Conservation (phyloP, 2,888 invertebrate genomes). For the Tenthredo notha region DNA sequence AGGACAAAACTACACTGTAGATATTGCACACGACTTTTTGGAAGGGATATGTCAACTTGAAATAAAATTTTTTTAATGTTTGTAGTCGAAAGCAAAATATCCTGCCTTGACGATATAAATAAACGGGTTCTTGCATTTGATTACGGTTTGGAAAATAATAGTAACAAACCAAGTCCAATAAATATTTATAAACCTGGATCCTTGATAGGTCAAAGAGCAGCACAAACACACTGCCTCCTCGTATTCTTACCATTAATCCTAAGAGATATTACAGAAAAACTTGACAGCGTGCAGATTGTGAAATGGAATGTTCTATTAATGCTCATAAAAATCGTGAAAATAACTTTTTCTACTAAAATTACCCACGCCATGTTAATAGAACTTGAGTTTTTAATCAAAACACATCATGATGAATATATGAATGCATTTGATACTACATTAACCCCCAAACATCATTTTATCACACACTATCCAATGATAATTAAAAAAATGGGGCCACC, state of each 20-base stretch:
- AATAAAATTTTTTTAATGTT: conserved; percentile 56
- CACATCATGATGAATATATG: conserved; percentile 17
- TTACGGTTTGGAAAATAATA: conserved; percentile 50
- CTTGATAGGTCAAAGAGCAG: conserved; percentile 55
- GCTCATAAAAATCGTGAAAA: conserved; percentile 56
- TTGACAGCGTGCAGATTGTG: conserved; percentile 2
- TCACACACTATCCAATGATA: conserved; percentile 55
- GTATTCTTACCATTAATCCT: conserved; percentile 55
- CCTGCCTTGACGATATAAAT: conserved; percentile 50
- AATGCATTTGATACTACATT: conserved; percentile 25
- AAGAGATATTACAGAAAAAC: conserved; percentile 47
- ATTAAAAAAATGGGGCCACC: conserved; percentile 56
- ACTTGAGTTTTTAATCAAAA: conserved; percentile 33
- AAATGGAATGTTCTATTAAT: conserved; percentile 55
- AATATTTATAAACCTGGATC: conserved; percentile 49
- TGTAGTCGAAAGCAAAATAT: conserved; percentile 42
- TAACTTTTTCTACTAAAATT: conserved; percentile 55
- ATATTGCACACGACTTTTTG: conserved; percentile 59
- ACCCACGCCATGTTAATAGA: conserved; percentile 50
- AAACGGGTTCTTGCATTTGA: conserved; percentile 54
- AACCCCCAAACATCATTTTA: conserved; percentile 58
- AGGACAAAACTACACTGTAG: conserved; percentile 55
- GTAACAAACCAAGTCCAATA: conserved; percentile 52
- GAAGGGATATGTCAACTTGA: conserved; percentile 58
- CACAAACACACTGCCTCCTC: conserved; percentile 55